Conservation (phyloP, 1,140 invertebrate species). For the Lucilia cuprina region DNA sequence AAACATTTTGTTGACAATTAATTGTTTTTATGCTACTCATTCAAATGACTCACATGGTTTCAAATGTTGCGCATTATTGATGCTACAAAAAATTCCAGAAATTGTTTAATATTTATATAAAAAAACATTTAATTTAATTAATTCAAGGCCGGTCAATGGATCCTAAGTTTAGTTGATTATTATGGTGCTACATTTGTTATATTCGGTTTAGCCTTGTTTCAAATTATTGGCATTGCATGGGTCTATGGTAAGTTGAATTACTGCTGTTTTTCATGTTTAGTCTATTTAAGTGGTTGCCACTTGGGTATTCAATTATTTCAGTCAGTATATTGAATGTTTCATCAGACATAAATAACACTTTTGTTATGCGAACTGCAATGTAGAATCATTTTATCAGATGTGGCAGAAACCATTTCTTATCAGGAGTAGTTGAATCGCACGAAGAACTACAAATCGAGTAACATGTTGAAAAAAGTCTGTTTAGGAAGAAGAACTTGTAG, state of each 20-base stretch:
- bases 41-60: background rate
- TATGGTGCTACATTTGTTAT: conserved; percentile 84
- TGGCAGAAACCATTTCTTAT: too few relatives aligned
- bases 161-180: conserved; percentile 83
- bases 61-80: background rate
- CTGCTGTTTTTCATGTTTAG: background rate
- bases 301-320: too few relatives aligned
- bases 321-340: too few relatives aligned
- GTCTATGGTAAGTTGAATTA: conserved; percentile 73
- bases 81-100: background rate
- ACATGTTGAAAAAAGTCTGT: too few relatives aligned
- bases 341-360: too few relatives aligned
- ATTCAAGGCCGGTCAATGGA: conserved; percentile 83
- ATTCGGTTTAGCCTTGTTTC: conserved; percentile 76
- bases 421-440: too few relatives aligned
- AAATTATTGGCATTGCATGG: conserved; percentile 76
- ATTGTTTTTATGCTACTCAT: conserved; percentile 44
- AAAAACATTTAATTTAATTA: conserved; percentile 5
- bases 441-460: too few relatives aligned
- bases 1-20: background rate
- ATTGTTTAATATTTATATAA: background rate
- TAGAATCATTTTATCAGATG: too few relatives aligned
- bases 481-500: too few relatives aligned
- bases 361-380: too few relatives aligned
- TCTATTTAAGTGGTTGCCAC: background rate